Conservation (phyloP, 2,888 invertebrate species). For the Leptopterna dolabrata region DNA sequence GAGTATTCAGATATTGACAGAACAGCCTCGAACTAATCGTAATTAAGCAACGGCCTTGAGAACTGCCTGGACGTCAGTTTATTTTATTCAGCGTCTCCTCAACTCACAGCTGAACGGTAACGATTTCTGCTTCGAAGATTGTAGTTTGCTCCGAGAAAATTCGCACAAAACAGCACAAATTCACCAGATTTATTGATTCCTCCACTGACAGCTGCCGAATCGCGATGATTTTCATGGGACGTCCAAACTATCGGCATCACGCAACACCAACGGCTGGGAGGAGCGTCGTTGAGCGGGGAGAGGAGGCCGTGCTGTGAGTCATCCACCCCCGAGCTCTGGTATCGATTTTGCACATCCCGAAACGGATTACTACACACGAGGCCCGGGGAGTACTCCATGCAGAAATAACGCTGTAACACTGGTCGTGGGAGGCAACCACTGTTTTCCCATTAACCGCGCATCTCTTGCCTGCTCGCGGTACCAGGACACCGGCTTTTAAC, state of each 20-base stretch:
- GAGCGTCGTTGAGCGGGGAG: neutral
- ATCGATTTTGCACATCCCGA: slow-evolving; percentile 41
- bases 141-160: no score
- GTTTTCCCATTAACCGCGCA: neutral
- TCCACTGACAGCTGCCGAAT: neutral
- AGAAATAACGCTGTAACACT: neutral
- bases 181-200: neutral
- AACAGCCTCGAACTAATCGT: no score
- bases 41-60: no score
- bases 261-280: neutral
- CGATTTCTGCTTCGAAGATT: no score
- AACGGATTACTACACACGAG: slow-evolving; percentile 5
- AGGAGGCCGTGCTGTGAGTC: neutral
- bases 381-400: neutral
- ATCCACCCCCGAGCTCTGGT: slow-evolving; percentile 10
- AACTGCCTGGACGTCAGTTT: no score
- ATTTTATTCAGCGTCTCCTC: no score
- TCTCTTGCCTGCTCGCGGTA: neutral
- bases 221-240: neutral
- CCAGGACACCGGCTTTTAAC: neutral
- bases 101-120: no score
- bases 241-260: neutral
- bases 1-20: no score
- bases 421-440: neutral
- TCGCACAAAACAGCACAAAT: neutral